Conservation (phyloP, 2,888 invertebrate species). For the Pristionchus mayeri region DNA sequence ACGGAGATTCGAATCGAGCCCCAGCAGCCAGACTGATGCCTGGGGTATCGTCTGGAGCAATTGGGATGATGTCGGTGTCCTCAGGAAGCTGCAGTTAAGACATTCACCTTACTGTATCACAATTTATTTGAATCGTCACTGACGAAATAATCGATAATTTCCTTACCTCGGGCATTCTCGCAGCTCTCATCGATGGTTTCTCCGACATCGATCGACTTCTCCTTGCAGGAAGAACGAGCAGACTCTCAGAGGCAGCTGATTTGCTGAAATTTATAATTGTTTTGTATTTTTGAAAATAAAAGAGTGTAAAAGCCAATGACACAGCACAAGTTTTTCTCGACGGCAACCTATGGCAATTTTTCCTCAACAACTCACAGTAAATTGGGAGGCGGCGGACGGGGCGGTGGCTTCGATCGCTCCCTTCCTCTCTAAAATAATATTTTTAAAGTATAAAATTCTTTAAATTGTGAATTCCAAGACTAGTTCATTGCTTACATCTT, state of each 20-base stretch:
- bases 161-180: constrained; percentile 5
- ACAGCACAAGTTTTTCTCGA: too few species aligned
- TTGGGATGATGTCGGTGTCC: background rate
- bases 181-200: constrained; percentile 5
- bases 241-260: constrained; percentile 1
- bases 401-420: background rate
- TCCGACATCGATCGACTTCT: constrained; percentile 18
- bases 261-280: background rate
- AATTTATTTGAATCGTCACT: background rate
- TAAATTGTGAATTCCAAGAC: too few species aligned
- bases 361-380: background rate
- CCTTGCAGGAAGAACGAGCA: background rate
- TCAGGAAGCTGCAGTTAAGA: background rate
- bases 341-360: too few species aligned
- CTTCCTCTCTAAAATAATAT: background rate
- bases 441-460: too few species aligned
- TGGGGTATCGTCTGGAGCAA: background rate
- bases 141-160: background rate
- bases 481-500: background rate
- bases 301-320: background rate
- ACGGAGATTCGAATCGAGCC: background rate
- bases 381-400: constrained; percentile 9
- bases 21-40: background rate
- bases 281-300: background rate
- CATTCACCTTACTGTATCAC: background rate